A percentile compares a stretch with the other conserved stretches of the same genome.
phyloP scores from a whole-genome alignment of 2,797 vertebrate species.

The Erethizon dorsatum region DNA sequence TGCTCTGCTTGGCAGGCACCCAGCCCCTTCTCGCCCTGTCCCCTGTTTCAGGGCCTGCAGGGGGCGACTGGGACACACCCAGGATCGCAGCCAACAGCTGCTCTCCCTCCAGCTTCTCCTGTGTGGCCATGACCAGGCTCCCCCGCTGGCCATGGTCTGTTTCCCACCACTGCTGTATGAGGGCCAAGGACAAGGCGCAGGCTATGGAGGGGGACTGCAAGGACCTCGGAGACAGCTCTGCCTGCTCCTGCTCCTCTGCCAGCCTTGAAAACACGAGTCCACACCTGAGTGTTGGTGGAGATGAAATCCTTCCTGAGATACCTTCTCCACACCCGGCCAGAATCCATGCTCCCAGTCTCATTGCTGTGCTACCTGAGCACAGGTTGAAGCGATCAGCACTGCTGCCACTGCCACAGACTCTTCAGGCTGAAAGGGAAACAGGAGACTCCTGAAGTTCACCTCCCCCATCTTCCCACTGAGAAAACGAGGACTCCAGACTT shows the following conservation, averaged over 20 bases:
- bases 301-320: neutral
- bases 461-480: neutral
- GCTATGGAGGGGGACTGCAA: neutral
- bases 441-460: neutral
- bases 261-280: neutral
- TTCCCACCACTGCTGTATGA: neutral
- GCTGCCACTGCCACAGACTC: neutral
- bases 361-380: neutral
- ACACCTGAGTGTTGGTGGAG: neutral
- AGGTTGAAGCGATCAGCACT: neutral
- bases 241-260: neutral
- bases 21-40: neutral
- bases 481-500: neutral
- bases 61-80: neutral
- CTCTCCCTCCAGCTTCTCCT: neutral
- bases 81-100: neutral
- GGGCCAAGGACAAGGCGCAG: neutral
- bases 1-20: neutral
- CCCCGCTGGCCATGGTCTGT: neutral
- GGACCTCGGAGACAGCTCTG: neutral
- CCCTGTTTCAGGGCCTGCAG: conserved; percentile 47
- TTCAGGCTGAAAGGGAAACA: neutral
- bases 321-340: neutral
- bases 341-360: neutral
- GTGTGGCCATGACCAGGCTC: neutral